Evolutionary conservation across 2,113 vertebrate species (phyloP), one percentile per base, ranked within the genome.

Genomic region (Plestiodon gilberti): DNA sequence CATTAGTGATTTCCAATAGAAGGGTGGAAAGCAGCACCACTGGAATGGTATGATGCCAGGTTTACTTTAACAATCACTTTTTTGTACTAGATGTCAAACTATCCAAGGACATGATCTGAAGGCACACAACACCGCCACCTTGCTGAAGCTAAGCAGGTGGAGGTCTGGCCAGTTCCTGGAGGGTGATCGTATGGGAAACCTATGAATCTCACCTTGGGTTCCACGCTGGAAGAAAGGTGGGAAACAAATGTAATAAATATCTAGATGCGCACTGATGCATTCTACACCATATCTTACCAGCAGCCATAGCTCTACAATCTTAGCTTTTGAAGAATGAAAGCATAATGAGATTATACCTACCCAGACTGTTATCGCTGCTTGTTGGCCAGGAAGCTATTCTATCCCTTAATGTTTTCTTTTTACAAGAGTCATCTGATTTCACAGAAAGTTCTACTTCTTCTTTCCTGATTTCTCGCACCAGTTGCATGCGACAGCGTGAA

Each of bases 301-400:
- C 14, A 35, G 3, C 33, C 14, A 70, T 33, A 70, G 10, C 67
- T 70, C 11, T 33, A 22, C 20, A 35, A 38, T 20, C 10, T 74
- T 43, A 43, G 23, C 14, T 43, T 64, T 43, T 80, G 23, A 23
- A 80, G 6, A 80, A 28, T 8, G 28, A 20, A 52, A 57, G 0
- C 20, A 87, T 30, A 87, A 87, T 67, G 74, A 43, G 88, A 91
- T n/a, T 28, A 89, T 88, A 96, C 96, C 91, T 95, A 97, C 97
- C 97, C 87, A 97, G 93, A 92, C 96, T 97, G 94, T 98, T 97
- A 89, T 97, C 96, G 83, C 97, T 97, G 93, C 96, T 97, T 23
- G 94, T 93, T 80, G 97, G 97, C 97, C 97, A 97, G 81, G 96
- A 98, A 69, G 95, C 82, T 82, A 96, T 94, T 86, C 91, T 94